A percentile compares a stretch with the other conserved stretches of the same genome.
These are phyloP conservation scores for Amphipoea oculea DNA, from an alignment of 2,888 invertebrate genomes.

Conservation along the genomic window DNA sequence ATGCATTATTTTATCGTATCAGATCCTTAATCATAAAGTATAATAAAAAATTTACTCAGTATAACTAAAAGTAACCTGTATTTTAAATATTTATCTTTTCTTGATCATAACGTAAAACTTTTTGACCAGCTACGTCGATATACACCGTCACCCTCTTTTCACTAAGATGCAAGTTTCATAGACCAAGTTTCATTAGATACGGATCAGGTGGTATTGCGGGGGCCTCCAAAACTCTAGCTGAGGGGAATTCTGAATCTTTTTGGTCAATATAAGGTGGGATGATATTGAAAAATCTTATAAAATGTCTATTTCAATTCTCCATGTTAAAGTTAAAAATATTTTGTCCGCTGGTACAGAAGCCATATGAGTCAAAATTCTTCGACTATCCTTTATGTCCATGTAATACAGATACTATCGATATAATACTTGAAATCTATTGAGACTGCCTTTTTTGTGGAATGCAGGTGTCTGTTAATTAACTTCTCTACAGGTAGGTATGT, in stretches of 20 bases:
- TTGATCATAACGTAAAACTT: conserved; percentile 6
- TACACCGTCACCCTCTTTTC: conserved; percentile 31
- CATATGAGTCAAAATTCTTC: conserved; percentile 7
- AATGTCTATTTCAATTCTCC: background rate
- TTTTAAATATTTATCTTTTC: background rate
- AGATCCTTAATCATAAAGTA: background rate
- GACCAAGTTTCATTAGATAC: conserved; percentile 61
- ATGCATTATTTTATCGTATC: background rate
- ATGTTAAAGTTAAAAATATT: conserved; percentile 1
- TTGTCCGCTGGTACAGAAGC: conserved; percentile 18
- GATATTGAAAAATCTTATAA: conserved; percentile 23
- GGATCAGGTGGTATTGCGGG: conserved; percentile 55
- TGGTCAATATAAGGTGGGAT: conserved; percentile 29
- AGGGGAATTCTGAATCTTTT: conserved; percentile 30
- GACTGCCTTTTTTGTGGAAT: background rate
- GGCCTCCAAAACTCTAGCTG: conserved; percentile 46
- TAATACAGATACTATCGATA: background rate
- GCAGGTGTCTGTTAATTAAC: background rate
- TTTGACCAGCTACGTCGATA: conserved; percentile 14
- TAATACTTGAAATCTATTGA: background rate
- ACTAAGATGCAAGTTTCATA: conserved; percentile 59
- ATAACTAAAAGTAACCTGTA: background rate
- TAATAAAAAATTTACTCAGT: background rate
- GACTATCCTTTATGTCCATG: background rate
- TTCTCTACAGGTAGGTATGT: background rate